Base-by-base conservation (phyloP, 1,140 invertebrate species). In the Trachymyrmex septentrionalis region DNA sequence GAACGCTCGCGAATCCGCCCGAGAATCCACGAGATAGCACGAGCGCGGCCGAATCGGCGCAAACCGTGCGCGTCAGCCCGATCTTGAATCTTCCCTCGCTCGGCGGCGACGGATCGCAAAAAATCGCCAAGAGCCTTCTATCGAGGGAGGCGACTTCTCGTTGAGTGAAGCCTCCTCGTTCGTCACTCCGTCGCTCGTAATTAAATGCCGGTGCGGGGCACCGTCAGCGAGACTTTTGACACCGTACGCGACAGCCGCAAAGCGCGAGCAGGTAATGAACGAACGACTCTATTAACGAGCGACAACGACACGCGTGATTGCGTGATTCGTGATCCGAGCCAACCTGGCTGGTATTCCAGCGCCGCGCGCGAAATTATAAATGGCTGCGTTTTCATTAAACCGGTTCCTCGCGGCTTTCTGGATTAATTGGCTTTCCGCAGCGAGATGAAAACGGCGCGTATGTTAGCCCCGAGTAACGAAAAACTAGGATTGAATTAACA, bases 31-130 rank as follows among this genome's bases (percentile, higher is more conserved):
- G 87, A 80, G 6, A 5, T 1, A 2, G 21, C 16, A 5, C 86
- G 86, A 85, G 14, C 19, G 21, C 1, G 10, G 5, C 59, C 87
- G 87, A 87, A 53, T n/a, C 14, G n/a, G 3, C n/a, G 19, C 53
- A 1, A 27, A 0, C 1, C 6, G 27, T 24, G n/a, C 44, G 53
- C 44, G 21, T 6, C 44, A 53, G 19, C 27, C 14, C 30, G 55
- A 77, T 48, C 30, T 34, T 44, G 7, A 34, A 34, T 34, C 30
- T 34, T 34, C 14, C n/a, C 3, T 50, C 53, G 48, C 44, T n/a
- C n/a, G n/a, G n/a, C 21, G 67, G 16, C 69, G 19, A n/a, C 30
- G 30, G n/a, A 21, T 57, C n/a, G 55, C 55, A 57, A 63, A 63
- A 77, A 61, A 77, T 61, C 21, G 57, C 30, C 38, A 44, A 0